Conservation (phyloP, 1,140 invertebrate genomes). For the Drosophila erecta region DNA sequence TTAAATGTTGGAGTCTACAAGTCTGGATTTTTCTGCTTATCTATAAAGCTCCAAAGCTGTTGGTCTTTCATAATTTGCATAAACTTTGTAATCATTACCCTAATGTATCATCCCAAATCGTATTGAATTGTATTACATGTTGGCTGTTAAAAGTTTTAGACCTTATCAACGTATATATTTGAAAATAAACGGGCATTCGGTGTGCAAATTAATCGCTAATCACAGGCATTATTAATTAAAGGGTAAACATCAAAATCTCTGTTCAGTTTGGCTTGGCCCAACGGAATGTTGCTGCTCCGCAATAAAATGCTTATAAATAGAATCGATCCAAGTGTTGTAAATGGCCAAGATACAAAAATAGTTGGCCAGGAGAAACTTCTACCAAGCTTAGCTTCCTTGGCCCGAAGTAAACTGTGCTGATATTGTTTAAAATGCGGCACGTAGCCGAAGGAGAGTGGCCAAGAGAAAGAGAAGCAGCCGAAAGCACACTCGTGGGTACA, state of each 20-base stretch:
- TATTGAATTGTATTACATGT: no score
- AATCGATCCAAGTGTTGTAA: slow-evolving; percentile 28
- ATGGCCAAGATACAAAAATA: slow-evolving; percentile 48
- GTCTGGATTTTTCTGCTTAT: neutral
- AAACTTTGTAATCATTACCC: no score
- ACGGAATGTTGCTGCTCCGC: slow-evolving; percentile 23
- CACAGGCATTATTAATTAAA: neutral
- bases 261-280: no score
- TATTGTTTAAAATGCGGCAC: slow-evolving; percentile 76
- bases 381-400: slow-evolving; percentile 39
- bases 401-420: slow-evolving; percentile 44
- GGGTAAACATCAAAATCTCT: slow-evolving; percentile 17
- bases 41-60: neutral
- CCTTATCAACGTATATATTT: no score
- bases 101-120: no score
- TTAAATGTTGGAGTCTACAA: slow-evolving; percentile 8
- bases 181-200: no score
- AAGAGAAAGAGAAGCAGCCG: slow-evolving; percentile 47
- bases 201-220: no score
- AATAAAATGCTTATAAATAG: slow-evolving; percentile 70
- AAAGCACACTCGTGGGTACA: slow-evolving; percentile 10
- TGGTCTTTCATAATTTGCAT: neutral
- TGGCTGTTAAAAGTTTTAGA: neutral
- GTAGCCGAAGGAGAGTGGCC: slow-evolving; percentile 68
- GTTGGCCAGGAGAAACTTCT: slow-evolving; percentile 58